Evolutionary conservation across 2,888 invertebrate species (phyloP), one percentile per base, ranked within the genome.

Genomic region (Drosophila pseudotalamancana): DNA sequence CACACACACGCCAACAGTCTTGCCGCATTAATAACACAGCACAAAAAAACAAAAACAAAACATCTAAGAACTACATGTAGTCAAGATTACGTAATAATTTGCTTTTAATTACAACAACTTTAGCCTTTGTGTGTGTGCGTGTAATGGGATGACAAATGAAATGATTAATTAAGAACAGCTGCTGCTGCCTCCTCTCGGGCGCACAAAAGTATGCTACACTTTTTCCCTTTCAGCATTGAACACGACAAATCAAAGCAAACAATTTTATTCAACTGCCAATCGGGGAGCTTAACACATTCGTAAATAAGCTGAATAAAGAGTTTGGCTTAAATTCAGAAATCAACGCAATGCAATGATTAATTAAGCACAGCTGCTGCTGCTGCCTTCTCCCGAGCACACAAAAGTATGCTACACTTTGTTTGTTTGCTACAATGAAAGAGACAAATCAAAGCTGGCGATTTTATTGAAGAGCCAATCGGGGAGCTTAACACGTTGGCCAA

Each of bases 131-230:
- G 45, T 43, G 54, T 37, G 39, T 16, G 8, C 21, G 21, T 57
- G 40, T 54, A 49, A 39, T 56, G 43, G 31, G 11, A 64, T 71
- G 73, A 78, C 68, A 67, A 72, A 68, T 61, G 43, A 65, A 73
- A 68, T 73, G 68, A 79, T 83, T 83, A 86, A 80, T 85, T 66
- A 75, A 39, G 32, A 37, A 35, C 57, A 60, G 50, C 40, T 53
- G 56, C 27, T 53, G 51, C 0, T 11, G 12, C 21, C 27, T 1
- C 6, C 4, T 48, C 6, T 27, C 1, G 2, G 6, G 43, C 63
- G 60, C 74, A 55, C 42, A 77, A 63, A 80, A 46, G 67, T 72
- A 54, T 72, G 84, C 84, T 61, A 80, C 25, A 34, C 8, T 57
- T 61, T 69, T 45, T 31, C 11, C 12, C n/a, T 16, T 53, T 43